Base-by-base conservation (phyloP, 2,888 invertebrate species). In the Oxycera nigricornis region DNA sequence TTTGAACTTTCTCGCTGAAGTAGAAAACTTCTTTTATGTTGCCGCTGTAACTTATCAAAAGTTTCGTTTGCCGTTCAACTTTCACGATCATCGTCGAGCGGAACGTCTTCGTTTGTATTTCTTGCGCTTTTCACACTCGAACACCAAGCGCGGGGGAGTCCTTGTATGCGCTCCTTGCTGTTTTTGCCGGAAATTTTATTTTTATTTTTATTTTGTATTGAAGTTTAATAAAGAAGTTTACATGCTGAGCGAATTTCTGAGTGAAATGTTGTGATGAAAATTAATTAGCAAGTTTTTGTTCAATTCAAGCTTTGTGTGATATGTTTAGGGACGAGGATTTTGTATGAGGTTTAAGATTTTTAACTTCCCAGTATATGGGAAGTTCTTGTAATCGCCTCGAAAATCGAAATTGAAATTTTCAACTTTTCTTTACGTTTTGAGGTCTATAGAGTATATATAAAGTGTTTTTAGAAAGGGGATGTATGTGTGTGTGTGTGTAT, bases 21-120 rank as follows among this genome's bases (percentile, higher is more conserved):
- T 11, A 24, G 41, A 65, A 62, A 65, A 65, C 17, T 61, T 65
- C 39, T 65, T 65, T 65, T 65, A 65, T 65, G 65, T 65, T 65
- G 20, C 14, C n/a, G 65, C n/a, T 62, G 62, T 65, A 65, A 65
- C 41, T 65, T 65, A 65, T 65, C 65, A 65, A 65, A 65, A 65
- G 41, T 65, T 65, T 65, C 39, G 24, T 24, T 65, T n/a, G 26
- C 1, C 65, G 41, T 22, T 30, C 39, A 24, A n/a, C n/a, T n/a
- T n/a, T 17, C 31, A 31, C 30, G 31, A 17, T 61, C 61, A 17
- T 61, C 31, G 14, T 30, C n/a, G n/a, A n/a, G n/a, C n/a, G n/a
- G n/a, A n/a, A n/a, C 59, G n/a, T 26, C 17, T 2, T 31, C n/a
- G 30, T 31, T 61, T 61, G 14, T 11, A 30, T 17, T 61, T 31